Evolutionary conservation across 2,797 vertebrate species (phyloP).

Genomic region (Cephalopachus bancanus): DNA sequence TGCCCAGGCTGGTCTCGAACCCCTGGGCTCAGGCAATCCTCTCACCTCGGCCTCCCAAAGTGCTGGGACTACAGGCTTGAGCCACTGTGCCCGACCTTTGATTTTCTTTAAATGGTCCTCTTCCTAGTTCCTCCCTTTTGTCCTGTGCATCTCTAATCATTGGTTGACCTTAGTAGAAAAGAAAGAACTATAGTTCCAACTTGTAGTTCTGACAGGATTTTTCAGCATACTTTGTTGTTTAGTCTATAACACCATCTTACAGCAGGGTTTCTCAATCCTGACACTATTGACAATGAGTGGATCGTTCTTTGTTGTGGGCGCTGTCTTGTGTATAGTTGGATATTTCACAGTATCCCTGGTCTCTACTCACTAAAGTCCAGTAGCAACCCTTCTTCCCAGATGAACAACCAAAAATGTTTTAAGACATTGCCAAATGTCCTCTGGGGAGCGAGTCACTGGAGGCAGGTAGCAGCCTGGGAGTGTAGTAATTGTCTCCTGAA

Average conservation of each 20-base stretch:
- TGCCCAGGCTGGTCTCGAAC: not conserved
- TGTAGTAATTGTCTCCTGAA: not conserved
- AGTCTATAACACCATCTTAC: not conserved
- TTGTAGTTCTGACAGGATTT: not conserved
- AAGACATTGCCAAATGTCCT: no score
- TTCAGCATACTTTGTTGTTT: not conserved
- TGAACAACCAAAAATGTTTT: no score
- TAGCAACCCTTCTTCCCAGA: no score
- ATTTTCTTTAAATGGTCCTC: conserved; percentile 24
- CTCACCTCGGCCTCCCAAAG: not conserved
- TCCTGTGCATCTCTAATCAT: not conserved
- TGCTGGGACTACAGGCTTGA: not conserved
- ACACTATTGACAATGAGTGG: not conserved
- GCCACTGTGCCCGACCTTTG: not conserved
- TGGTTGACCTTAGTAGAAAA: not conserved
- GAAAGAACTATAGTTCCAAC: not conserved
- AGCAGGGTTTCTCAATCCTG: not conserved
- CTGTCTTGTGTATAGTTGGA: not conserved
- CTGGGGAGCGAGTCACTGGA: not conserved
- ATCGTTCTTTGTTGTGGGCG: not conserved
- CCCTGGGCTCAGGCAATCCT: not conserved
- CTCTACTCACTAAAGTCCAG: not conserved
- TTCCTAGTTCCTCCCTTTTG: conserved; percentile 15
- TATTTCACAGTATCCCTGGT: not conserved
- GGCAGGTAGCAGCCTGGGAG: not conserved